Conservation (phyloP, 2,888 invertebrate species). For the Drosophila lutescens region DNA sequence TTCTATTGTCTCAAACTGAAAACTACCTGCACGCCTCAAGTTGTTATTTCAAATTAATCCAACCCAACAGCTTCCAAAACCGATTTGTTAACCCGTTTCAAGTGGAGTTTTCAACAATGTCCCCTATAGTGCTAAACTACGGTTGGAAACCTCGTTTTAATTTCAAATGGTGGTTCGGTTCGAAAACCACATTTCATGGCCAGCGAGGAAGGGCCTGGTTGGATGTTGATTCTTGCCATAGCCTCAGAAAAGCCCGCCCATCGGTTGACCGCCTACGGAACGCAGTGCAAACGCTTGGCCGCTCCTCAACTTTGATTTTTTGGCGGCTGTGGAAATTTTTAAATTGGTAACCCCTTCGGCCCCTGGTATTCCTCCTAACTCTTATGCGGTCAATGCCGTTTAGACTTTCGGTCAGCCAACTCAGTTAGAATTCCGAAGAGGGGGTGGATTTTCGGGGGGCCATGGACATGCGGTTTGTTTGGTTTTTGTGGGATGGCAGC, state of each 20-base stretch:
- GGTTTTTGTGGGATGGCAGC: conserved; percentile 75
- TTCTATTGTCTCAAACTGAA: neutral
- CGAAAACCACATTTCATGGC: conserved; percentile 26
- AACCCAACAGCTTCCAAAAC: neutral
- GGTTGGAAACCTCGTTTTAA: conserved; percentile 34
- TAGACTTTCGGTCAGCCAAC: conserved; percentile 72
- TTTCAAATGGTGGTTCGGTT: conserved; percentile 32
- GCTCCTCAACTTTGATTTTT: conserved; percentile 72
- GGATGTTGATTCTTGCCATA: conserved; percentile 36
- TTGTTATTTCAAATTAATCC: neutral
- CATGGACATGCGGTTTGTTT: conserved; percentile 75
- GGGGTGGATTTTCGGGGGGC: conserved; percentile 15
- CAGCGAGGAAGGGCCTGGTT: conserved; percentile 28
- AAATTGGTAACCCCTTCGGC: conserved; percentile 56
- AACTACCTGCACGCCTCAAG: neutral
- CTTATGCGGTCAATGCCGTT: conserved; percentile 73
- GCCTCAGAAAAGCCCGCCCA: conserved; percentile 15
- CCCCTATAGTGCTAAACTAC: conserved; percentile 23
- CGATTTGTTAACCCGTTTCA: conserved; percentile 28
- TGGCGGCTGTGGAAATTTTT: conserved; percentile 71
- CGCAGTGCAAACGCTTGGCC: conserved; percentile 58
- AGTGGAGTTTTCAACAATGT: conserved; percentile 35
- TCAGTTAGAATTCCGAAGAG: conserved; percentile 41
- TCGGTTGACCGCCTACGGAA: conserved; percentile 47
- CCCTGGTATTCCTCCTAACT: conserved; percentile 23